Percentiles rank a stretch among this genome's conserved stretches.
These are phyloP conservation scores for Heliocidaris erythrogramma DNA, from an alignment of 35 echinoderm and acorn worm species.

Conservation along the genomic window DNA sequence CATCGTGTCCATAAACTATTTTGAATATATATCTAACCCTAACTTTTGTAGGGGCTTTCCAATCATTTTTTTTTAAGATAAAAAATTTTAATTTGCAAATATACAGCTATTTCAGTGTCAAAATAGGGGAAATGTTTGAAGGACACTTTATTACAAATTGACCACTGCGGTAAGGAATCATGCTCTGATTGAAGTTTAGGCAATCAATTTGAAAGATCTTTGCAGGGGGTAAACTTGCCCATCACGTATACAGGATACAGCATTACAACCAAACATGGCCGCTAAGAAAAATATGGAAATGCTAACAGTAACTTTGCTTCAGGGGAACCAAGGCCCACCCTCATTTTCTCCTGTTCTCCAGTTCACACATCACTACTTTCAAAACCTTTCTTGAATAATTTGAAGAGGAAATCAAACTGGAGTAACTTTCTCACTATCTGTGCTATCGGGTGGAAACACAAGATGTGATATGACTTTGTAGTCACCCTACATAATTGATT, in stretches of 20 bases:
- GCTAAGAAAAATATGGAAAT: neutral
- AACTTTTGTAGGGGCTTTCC: too few relatives aligned
- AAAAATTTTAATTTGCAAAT: too few relatives aligned
- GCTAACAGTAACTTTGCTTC: neutral
- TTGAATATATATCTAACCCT: too few relatives aligned
- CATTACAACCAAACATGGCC: neutral
- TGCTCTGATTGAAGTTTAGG: neutral
- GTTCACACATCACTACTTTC: neutral
- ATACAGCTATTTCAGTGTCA: too few relatives aligned
- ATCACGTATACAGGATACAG: neutral
- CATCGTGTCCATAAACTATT: too few relatives aligned
- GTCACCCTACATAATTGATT: constrained; percentile 3
- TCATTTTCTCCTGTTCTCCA: neutral
- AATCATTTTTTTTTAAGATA: too few relatives aligned
- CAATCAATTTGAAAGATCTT: neutral
- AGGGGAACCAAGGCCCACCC: neutral
- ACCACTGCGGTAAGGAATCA: too few relatives aligned
- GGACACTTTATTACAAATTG: too few relatives aligned
- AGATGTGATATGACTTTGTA: neutral
- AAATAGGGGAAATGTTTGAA: too few relatives aligned
- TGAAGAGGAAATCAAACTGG: neutral
- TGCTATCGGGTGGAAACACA: constrained; percentile 1
- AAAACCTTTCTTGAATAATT: constrained; percentile 11
- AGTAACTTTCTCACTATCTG: constrained; percentile 17
- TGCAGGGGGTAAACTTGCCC: neutral